These are phyloP conservation scores for Thalpophila matura DNA, from an alignment of 2,888 invertebrate genomes.

Conservation along the genomic window DNA sequence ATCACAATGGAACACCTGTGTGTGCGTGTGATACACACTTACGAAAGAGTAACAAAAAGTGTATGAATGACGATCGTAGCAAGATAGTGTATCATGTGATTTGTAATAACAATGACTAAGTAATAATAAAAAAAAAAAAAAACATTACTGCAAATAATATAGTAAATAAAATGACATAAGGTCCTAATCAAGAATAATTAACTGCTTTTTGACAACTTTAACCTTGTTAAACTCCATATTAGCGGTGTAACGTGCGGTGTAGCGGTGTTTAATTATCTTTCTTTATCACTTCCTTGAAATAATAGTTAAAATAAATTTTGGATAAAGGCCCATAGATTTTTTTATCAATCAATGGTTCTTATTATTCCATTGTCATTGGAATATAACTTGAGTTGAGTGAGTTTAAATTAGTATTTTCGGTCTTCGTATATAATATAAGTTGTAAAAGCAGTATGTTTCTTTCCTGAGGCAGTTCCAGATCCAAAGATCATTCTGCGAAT, in stretches of 20 bases:
- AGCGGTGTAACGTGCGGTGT: no score
- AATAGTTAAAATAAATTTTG: no score
- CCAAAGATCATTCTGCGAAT: neutral
- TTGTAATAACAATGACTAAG: neutral
- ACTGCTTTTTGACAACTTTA: no score
- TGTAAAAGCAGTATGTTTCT: neutral
- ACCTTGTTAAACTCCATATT: no score
- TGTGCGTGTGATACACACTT: neutral
- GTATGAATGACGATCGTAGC: slow-evolving; percentile 7
- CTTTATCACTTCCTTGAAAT: no score
- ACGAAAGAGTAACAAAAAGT: slow-evolving; percentile 15
- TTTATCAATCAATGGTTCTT: no score
- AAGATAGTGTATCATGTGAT: neutral
- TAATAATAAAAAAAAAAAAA: neutral
- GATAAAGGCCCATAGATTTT: no score
- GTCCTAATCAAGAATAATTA: no score
- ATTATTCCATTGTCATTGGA: no score
- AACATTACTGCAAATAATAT: neutral
- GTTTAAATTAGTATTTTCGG: neutral
- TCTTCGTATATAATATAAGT: neutral
- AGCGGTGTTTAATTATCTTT: no score
- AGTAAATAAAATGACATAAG: neutral
- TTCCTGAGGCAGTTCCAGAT: neutral
- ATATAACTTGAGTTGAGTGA: no score
- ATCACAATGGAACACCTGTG: neutral